Base-by-base conservation (phyloP, 2,888 invertebrate species). In the Drosophila kambysellisi region DNA sequence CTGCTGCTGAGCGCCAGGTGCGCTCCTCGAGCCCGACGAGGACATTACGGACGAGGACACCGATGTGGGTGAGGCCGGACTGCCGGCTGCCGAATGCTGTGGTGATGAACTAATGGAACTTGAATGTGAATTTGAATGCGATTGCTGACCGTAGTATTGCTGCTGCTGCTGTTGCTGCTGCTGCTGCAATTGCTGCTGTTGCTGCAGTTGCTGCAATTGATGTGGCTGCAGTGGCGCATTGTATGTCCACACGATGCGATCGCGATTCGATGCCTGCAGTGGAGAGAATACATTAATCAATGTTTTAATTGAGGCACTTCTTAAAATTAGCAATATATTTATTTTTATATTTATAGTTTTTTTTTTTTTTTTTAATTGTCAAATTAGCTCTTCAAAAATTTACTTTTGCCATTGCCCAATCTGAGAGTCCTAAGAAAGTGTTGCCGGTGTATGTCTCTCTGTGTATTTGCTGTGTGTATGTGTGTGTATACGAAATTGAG, bases 31-130 rank as follows among this genome's bases (percentile, higher is more conserved):
- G 81, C 95, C 95, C 69, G 96, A 96, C 81, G 96, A 96, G 77
- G 97, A 97, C 97, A 97, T 96, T 86, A 97, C 96, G 75, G 97
- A 97, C 93, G 97, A 97, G 83, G 97, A 97, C 89, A 96, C 96
- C 58, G 97, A 97, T 86, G 97, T 97, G 58, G 97, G 97, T 70
- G 97, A 97, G 77, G 95, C 95, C 64, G 96, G 96, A 62, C 96
- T 96, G 71, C 92, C 92, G 65, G 95, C 95, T 92, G 96, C 95
- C 92, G 96, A 96, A 90, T 96, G 91, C 78, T 93, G 93, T 69
- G 93, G 93, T 77, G 93, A 93, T 78, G 93, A 93, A 78, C 93
- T 93, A 90, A 93, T 92, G 79, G 93, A 93, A 89, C 93, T 93
- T 85, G 93, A 93, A 90, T 93, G 93, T 65, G 93, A 93, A 90